These are phyloP conservation scores for Mastacembelus armatus DNA, from an alignment of 2,797 vertebrate species.

Conservation along the genomic window DNA sequence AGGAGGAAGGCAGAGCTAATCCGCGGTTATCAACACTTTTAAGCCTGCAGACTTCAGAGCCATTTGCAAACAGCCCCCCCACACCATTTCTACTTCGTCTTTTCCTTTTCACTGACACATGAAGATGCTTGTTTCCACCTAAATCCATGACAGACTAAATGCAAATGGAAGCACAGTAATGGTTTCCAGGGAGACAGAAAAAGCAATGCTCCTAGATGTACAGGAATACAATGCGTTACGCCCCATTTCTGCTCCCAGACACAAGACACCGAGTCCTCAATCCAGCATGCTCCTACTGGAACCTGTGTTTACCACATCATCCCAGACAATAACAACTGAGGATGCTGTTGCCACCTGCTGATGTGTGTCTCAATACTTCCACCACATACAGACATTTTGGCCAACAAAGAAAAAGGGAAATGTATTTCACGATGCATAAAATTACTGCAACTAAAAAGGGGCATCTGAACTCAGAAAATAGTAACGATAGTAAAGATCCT, in stretches of 20 bases:
- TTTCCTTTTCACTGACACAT: conserved; percentile 50
- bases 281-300: conserved; percentile 40
- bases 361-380: not conserved
- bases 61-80: conserved; percentile 57
- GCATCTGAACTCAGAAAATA: too few relatives aligned
- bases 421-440: not conserved
- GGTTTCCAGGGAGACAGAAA: conserved; percentile 76
- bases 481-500: too few relatives aligned
- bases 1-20: conserved; percentile 72
- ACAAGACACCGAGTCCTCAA: conserved; percentile 34
- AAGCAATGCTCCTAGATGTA: conserved; percentile 53
- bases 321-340: conserved; percentile 8
- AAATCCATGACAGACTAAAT: conserved; percentile 63
- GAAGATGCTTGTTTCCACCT: conserved; percentile 64
- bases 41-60: conserved; percentile 76
- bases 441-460: too few relatives aligned
- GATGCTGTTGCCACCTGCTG: not conserved
- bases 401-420: not conserved
- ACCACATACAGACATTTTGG: not conserved
- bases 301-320: conserved; percentile 54
- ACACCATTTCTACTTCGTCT: conserved; percentile 44
- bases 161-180: conserved; percentile 57
- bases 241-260: conserved; percentile 65
- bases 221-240: conserved; percentile 59
- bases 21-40: conserved; percentile 75